Conservation (phyloP, 2,797 vertebrate genomes). For the Triplophysa bombifrons region DNA sequence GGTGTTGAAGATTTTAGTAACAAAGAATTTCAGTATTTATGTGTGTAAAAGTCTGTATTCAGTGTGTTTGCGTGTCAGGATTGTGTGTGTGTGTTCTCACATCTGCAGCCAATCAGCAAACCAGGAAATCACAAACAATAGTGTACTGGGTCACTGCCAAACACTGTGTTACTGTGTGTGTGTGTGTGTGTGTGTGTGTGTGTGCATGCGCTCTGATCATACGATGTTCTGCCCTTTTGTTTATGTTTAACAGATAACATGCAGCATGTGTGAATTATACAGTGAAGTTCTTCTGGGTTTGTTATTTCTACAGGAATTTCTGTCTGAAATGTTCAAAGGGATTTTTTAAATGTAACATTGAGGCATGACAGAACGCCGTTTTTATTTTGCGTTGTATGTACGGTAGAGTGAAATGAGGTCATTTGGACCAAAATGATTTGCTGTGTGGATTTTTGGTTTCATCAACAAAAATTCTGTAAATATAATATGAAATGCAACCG, state of each 20-base stretch:
- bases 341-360: not conserved
- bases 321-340: not conserved
- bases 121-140: constrained; percentile 7
- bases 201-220: not conserved
- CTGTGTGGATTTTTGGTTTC: too few species aligned
- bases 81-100: constrained; percentile 36
- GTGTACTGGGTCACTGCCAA: not conserved
- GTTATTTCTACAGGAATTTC: not conserved
- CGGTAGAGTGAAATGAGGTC: not conserved
- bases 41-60: constrained; percentile 14
- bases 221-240: not conserved
- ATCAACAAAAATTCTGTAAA: too few species aligned
- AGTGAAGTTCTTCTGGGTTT: not conserved
- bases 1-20: constrained; percentile 38
- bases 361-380: not conserved
- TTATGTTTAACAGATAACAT: constrained; percentile 16
- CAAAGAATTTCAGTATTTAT: constrained; percentile 25
- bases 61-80: not conserved
- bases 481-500: too few species aligned
- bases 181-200: constrained; percentile 3
- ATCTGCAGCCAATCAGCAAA: constrained; percentile 3
- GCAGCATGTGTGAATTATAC: not conserved
- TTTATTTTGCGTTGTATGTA: not conserved
- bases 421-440: too few species aligned
- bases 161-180: not conserved